Conservation (phyloP, 1,140 invertebrate genomes). For the Tribolium madens region DNA sequence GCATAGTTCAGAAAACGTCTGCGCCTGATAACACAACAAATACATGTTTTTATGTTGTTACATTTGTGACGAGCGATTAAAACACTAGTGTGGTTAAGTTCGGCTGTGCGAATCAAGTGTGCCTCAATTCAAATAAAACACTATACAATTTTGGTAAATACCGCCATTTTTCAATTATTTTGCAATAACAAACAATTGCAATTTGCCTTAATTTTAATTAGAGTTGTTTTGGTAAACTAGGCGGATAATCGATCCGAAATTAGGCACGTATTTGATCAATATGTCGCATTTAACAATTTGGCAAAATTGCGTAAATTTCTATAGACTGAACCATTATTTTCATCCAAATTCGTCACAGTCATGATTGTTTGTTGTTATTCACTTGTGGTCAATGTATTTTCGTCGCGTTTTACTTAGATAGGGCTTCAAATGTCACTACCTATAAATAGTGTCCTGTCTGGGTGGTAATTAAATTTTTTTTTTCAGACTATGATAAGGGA, state of each 20-base stretch:
- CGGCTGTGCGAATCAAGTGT: constrained; percentile 33
- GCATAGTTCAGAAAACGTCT: constrained; percentile 42
- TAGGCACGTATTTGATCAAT: not conserved
- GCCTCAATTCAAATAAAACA: constrained; percentile 6
- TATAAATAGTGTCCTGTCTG: not conserved
- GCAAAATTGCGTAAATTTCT: not conserved
- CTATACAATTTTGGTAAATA: not conserved
- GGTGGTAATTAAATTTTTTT: not conserved
- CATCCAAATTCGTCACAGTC: not conserved
- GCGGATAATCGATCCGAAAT: not conserved
- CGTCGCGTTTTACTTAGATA: not conserved
- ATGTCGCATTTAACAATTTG: not conserved
- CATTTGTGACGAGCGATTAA: not conserved
- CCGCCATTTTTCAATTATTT: not conserved
- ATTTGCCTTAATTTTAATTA: not conserved
- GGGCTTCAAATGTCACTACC: not conserved
- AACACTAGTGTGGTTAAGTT: constrained; percentile 12
- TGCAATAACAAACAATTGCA: not conserved
- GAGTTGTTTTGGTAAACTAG: not conserved
- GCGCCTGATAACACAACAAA: constrained; percentile 19
- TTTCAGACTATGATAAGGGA: constrained; percentile 7
- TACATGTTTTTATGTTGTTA: not conserved
- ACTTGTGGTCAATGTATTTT: not conserved
- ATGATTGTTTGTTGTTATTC: not conserved
- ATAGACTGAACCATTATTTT: not conserved